Conservation (phyloP, 2,888 invertebrate species). For the Ophraella communa region DNA sequence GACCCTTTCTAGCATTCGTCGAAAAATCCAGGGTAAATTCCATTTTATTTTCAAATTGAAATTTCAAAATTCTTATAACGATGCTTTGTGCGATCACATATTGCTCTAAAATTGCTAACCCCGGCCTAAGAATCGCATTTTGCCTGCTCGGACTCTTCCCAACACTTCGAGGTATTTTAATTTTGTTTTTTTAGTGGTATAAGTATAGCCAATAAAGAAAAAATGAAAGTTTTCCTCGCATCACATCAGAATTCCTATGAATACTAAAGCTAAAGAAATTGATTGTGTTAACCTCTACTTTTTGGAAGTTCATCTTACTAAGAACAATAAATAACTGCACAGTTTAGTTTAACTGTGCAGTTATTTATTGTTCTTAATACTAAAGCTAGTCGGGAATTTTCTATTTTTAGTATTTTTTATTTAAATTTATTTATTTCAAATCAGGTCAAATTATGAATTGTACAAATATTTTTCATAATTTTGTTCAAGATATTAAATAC, state of each 20-base stretch:
- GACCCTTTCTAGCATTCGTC: slow-evolving; percentile 45
- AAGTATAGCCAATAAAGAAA: neutral
- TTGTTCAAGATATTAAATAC: no score
- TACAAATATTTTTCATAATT: no score
- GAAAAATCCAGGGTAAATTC: slow-evolving; percentile 48
- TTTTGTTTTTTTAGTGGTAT: slow-evolving; percentile 19
- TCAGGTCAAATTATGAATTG: no score
- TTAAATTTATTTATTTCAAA: no score
- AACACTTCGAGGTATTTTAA: slow-evolving; percentile 27
- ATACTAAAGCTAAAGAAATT: no score
- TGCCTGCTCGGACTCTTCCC: slow-evolving; percentile 25
- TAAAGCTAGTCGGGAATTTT: no score
- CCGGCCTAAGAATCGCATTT: slow-evolving; percentile 37
- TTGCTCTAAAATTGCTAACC: slow-evolving; percentile 40
- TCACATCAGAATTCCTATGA: neutral
- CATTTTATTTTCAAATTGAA: slow-evolving; percentile 56
- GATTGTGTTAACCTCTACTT: no score
- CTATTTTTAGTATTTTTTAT: no score
- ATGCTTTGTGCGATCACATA: slow-evolving; percentile 46
- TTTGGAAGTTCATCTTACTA: no score
- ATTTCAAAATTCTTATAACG: slow-evolving; percentile 53
- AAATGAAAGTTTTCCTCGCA: neutral
- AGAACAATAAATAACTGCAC: no score
- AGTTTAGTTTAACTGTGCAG: no score
- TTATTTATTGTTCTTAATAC: no score